Percentiles rank a stretch among this genome's conserved stretches.
These are phyloP conservation scores for Nansenia antarctica DNA, from an alignment of 2,113 vertebrate species.

Conservation along the genomic window DNA sequence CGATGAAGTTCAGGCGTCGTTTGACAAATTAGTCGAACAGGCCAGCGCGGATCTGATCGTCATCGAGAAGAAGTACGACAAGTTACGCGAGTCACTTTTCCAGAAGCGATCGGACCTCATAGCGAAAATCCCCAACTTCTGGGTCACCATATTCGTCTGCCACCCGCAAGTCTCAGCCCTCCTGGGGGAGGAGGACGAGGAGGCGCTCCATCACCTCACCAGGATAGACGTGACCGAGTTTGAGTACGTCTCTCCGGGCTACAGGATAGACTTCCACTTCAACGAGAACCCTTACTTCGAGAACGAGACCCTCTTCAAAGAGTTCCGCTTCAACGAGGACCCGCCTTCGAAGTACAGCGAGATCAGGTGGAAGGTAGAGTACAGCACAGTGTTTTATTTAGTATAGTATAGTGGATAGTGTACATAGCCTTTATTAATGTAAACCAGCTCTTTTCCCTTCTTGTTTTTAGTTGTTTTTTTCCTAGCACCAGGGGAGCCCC, in stretches of 20 bases:
- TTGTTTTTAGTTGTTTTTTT: no score
- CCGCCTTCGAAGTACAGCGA: conserved; percentile 98
- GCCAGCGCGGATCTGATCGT: conserved; percentile 99
- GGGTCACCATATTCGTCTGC: conserved; percentile 99
- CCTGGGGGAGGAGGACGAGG: conserved; percentile 97
- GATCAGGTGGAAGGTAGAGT: conserved; percentile 99
- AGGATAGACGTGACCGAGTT: conserved; percentile 99
- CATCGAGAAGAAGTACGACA: conserved; percentile 99
- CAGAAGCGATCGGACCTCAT: conserved; percentile 99
- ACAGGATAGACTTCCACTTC: conserved; percentile 99
- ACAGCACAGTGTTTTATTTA: conserved; percentile 84
- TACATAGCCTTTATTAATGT: no score
- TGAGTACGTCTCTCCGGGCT: conserved; percentile 99
- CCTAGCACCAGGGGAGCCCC: no score
- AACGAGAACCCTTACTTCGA: conserved; percentile 99
- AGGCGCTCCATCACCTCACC: conserved; percentile 98
- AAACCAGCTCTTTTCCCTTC: no score
- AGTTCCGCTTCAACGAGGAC: conserved; percentile 99
- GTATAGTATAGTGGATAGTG: no score
- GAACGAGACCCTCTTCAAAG: conserved; percentile 99
- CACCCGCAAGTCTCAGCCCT: conserved; percentile 99
- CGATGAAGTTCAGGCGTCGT: conserved; percentile 99
- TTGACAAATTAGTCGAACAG: conserved; percentile 99
- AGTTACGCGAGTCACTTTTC: conserved; percentile 99
- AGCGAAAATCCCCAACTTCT: conserved; percentile 99